Percentiles rank a stretch among this genome's conserved stretches.
Evolutionary conservation across 2,797 vertebrate genomes (phyloP).

Genomic region (Pterois miles): DNA sequence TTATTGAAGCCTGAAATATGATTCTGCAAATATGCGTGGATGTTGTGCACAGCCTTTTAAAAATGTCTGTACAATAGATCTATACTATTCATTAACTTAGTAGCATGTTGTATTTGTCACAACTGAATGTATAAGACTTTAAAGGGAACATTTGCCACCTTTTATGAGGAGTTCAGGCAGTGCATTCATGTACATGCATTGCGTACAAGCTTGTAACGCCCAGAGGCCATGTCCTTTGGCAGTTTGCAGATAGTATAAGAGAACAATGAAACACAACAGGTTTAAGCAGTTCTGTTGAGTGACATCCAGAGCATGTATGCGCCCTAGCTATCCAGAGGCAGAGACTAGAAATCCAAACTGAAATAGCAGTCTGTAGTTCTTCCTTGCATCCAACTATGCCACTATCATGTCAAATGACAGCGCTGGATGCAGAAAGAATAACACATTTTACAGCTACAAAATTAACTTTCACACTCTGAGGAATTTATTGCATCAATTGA

Average conservation of each 20-base stretch:
- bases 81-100: too few relatives aligned
- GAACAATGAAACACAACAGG: not conserved
- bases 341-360: not conserved
- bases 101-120: not conserved
- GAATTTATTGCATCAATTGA: not conserved
- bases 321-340: not conserved
- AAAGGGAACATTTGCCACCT: not conserved
- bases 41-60: not conserved
- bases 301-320: not conserved
- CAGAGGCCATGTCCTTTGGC: too few relatives aligned
- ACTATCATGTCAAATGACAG: not conserved
- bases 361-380: not conserved
- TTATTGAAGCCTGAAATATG: conserved; percentile 34
- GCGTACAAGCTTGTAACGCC: too few relatives aligned
- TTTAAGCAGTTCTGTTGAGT: not conserved
- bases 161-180: not conserved
- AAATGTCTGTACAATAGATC: not conserved
- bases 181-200: too few relatives aligned
- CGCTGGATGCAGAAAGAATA: not conserved
- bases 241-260: not conserved
- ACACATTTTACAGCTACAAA: not conserved
- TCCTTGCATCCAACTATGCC: not conserved
- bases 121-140: not conserved
- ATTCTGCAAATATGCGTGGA: conserved; percentile 18
- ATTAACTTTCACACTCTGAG: not conserved